A percentile compares a stretch with the other conserved stretches of the same genome.
Conservation (phyloP, 2,113 vertebrate genomes). For the Seriola quinqueradiata region DNA sequence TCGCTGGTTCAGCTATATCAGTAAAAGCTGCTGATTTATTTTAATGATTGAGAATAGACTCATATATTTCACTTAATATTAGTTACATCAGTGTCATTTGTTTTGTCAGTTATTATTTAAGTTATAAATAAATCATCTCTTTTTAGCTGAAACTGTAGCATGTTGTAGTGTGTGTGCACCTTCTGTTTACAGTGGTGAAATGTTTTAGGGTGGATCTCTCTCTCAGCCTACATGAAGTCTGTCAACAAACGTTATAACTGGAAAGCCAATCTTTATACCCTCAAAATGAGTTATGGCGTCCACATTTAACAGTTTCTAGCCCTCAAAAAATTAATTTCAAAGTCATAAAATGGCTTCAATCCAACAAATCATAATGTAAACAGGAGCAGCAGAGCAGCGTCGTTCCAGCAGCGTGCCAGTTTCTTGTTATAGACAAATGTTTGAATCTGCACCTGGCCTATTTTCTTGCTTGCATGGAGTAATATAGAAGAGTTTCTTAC, state of each 20-base stretch:
- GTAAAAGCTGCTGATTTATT: not conserved
- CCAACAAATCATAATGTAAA: not conserved
- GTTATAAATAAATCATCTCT: not conserved
- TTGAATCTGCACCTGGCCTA: constrained; percentile 32
- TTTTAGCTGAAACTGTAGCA: not conserved
- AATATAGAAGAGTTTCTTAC: constrained; percentile 1
- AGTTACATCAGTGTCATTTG: not conserved
- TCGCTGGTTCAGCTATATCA: not conserved
- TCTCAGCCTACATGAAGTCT: not conserved
- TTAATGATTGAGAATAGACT: not conserved
- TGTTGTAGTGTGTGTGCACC: not conserved
- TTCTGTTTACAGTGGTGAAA: not conserved
- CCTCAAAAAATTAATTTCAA: not conserved
- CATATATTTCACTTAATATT: no score
- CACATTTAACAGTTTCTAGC: not conserved
- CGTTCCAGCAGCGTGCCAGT: not conserved
- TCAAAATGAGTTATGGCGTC: not conserved
- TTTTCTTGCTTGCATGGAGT: constrained; percentile 22
- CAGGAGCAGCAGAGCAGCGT: not conserved
- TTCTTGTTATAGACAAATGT: not conserved
- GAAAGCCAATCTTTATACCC: not conserved
- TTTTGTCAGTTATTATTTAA: not conserved
- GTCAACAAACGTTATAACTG: not conserved
- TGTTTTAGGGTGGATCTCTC: not conserved
- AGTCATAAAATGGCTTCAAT: not conserved